Evolutionary conservation across 2,113 vertebrate genomes (phyloP).

Genomic region (Strix aluco): DNA sequence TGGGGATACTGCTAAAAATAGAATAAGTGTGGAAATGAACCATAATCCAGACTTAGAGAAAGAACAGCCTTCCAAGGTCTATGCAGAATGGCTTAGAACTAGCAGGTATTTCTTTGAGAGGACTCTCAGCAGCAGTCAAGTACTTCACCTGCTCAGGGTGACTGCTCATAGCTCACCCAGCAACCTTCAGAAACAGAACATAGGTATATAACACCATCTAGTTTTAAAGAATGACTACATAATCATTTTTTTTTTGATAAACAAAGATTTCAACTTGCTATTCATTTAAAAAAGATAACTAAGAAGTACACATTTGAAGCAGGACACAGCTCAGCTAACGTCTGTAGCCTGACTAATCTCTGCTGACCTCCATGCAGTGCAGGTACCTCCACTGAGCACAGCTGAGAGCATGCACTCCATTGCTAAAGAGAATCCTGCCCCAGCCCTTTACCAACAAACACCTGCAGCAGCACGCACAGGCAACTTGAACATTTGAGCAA

Average conservation of each 20-base stretch:
- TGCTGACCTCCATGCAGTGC: background rate
- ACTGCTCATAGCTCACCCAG: background rate
- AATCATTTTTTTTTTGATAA: background rate
- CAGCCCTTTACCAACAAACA: background rate
- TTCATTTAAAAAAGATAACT: background rate
- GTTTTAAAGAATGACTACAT: background rate
- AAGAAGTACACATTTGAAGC: background rate
- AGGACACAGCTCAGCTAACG: background rate
- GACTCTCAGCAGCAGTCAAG: background rate
- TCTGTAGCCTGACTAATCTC: background rate
- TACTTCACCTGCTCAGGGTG: background rate
- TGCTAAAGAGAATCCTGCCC: background rate
- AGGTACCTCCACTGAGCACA: accelerated
- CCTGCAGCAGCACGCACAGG: accelerated
- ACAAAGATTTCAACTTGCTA: background rate
- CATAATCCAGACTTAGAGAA: background rate
- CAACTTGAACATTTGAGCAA: accelerated
- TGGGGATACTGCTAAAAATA: background rate
- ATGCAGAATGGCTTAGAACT: background rate
- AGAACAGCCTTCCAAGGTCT: background rate
- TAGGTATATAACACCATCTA: background rate
- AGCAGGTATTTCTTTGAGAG: background rate
- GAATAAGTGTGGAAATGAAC: background rate
- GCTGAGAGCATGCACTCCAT: too few species aligned
- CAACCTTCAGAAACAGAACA: background rate